Percentiles rank a stretch among this genome's conserved stretches.
phyloP scores from a whole-genome alignment of 2,797 vertebrate species.

The Aplochiton taeniatus region DNA sequence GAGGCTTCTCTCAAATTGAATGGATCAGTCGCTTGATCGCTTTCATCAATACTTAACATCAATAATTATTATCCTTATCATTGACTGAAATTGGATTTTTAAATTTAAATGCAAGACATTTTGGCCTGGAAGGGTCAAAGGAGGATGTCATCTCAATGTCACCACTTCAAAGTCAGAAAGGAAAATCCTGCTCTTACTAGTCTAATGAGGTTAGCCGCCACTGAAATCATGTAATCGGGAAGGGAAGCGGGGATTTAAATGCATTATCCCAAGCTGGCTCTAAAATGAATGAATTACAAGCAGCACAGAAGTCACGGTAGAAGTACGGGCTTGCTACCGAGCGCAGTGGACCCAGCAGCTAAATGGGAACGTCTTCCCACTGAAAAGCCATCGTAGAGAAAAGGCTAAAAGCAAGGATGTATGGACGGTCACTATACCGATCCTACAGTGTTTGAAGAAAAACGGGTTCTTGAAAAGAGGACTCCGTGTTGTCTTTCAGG shows the following conservation, averaged over 20 bases:
- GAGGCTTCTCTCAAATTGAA: not conserved
- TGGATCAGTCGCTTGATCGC: not conserved
- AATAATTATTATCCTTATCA: not conserved
- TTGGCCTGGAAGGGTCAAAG: not conserved
- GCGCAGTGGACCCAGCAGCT: constrained; percentile 11
- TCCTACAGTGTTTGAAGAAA: too few species aligned
- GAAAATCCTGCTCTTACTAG: constrained; percentile 6
- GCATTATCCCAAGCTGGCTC: constrained; percentile 16
- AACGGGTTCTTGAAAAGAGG: too few species aligned
- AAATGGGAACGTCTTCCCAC: constrained; percentile 7
- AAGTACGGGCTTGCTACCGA: constrained; percentile 7
- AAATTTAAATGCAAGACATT: not conserved
- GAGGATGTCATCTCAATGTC: constrained; percentile 20
- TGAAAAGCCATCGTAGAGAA: constrained; percentile 7
- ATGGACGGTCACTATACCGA: not conserved
- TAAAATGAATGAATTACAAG: constrained; percentile 15
- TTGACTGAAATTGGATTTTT: not conserved
- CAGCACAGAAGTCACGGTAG: not conserved
- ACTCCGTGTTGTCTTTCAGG: too few species aligned
- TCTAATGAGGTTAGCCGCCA: constrained; percentile 3
- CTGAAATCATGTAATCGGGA: constrained; percentile 13
- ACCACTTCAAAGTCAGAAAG: constrained; percentile 5
- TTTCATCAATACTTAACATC: not conserved
- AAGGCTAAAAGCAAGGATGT: not conserved
- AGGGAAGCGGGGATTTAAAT: constrained; percentile 7